A percentile compares a stretch with the other conserved stretches of the same genome.
These are phyloP conservation scores for Criorhina ranunculi DNA, from an alignment of 2,888 invertebrate genomes.

Conservation along the genomic window DNA sequence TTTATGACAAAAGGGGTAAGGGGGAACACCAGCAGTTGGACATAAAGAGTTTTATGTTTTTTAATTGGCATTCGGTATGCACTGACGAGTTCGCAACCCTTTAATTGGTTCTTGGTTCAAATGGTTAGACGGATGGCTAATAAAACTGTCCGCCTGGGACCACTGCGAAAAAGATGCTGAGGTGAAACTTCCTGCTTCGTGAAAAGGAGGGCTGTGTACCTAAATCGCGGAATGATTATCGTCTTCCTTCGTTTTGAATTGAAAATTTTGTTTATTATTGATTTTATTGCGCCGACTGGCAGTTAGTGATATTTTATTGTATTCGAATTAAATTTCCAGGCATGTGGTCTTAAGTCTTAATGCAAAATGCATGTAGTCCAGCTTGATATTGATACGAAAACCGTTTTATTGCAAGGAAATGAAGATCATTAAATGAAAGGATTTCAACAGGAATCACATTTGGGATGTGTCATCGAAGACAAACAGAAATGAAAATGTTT, in stretches of 20 bases:
- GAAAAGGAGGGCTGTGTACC: slow-evolving; percentile 31
- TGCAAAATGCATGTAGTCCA: slow-evolving; percentile 66
- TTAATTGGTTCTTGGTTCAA: slow-evolving; percentile 56
- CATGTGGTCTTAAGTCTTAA: slow-evolving; percentile 68
- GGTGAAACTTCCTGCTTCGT: slow-evolving; percentile 53
- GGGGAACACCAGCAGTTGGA: slow-evolving; percentile 21
- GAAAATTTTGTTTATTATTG: slow-evolving; percentile 66
- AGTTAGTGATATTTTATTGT: slow-evolving; percentile 63
- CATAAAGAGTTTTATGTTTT: slow-evolving; percentile 59
- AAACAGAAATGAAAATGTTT: background rate
- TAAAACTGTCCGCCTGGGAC: slow-evolving; percentile 60
- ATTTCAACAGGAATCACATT: slow-evolving; percentile 19
- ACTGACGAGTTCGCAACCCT: slow-evolving; percentile 54
- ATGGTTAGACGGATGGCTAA: slow-evolving; percentile 53
- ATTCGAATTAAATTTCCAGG: slow-evolving; percentile 59
- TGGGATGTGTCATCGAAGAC: slow-evolving; percentile 27
- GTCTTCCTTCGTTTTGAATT: slow-evolving; percentile 27
- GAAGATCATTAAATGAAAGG: slow-evolving; percentile 44
- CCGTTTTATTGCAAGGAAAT: slow-evolving; percentile 58
- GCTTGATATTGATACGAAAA: slow-evolving; percentile 48
- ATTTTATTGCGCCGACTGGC: slow-evolving; percentile 53
- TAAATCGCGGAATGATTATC: slow-evolving; percentile 60
- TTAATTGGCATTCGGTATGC: slow-evolving; percentile 69
- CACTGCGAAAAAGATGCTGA: slow-evolving; percentile 9
- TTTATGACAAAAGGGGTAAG: slow-evolving; percentile 47